phyloP scores from a whole-genome alignment of 2,888 invertebrate genomes.

The Adelognathus sp. region DNA sequence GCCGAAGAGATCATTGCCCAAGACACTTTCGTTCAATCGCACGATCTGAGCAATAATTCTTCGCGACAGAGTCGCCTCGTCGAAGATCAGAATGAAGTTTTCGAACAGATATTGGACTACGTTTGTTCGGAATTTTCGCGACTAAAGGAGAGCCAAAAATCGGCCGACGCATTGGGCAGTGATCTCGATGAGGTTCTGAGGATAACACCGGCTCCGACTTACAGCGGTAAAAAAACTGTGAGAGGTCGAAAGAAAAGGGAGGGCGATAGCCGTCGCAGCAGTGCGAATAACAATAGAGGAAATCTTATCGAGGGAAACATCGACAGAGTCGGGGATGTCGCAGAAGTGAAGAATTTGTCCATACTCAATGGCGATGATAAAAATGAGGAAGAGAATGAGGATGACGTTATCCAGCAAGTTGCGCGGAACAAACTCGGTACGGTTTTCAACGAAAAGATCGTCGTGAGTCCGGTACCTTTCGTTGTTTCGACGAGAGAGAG shows the following conservation, averaged over 20 bases:
- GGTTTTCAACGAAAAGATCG: slow-evolving; percentile 77
- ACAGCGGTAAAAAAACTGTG: slow-evolving; percentile 63
- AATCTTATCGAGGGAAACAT: background rate
- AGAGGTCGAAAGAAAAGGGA: slow-evolving; percentile 46
- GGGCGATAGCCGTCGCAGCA: slow-evolving; percentile 47
- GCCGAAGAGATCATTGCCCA: slow-evolving; percentile 52
- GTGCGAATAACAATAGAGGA: slow-evolving; percentile 53
- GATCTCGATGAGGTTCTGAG: slow-evolving; percentile 70
- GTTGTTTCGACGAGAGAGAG: slow-evolving; percentile 75
- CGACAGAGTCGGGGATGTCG: background rate
- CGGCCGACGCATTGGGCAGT: slow-evolving; percentile 57
- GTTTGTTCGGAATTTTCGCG: slow-evolving; percentile 70
- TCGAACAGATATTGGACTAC: slow-evolving; percentile 72
- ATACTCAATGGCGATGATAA: background rate
- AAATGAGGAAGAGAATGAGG: slow-evolving; percentile 23
- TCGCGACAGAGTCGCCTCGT: slow-evolving; percentile 16
- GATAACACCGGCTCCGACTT: slow-evolving; percentile 71
- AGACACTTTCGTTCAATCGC: slow-evolving; percentile 15
- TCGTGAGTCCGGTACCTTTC: slow-evolving; percentile 78
- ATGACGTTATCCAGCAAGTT: slow-evolving; percentile 56
- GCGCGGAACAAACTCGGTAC: slow-evolving; percentile 77
- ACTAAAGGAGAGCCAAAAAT: slow-evolving; percentile 61
- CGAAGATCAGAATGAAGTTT: slow-evolving; percentile 67
- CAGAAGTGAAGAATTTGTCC: slow-evolving; percentile 1
- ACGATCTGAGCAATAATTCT: slow-evolving; percentile 11